A percentile compares a stretch with the other conserved stretches of the same genome.
phyloP scores from a whole-genome alignment of 23 tunicate genomes.

The Diplosoma virens region DNA sequence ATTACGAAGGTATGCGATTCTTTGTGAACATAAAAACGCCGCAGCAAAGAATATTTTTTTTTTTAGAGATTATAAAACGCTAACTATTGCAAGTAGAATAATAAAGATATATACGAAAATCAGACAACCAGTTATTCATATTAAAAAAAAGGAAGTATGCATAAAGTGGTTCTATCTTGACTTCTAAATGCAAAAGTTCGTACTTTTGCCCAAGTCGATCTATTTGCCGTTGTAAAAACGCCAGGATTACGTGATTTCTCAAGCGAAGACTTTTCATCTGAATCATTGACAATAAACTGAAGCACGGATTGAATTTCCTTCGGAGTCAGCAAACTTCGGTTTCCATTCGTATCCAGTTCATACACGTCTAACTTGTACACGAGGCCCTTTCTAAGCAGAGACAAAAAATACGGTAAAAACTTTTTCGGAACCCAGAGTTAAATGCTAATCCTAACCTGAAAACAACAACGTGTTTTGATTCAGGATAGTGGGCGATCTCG shows the following conservation, averaged over 20 bases:
- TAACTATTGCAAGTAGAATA: too few relatives aligned
- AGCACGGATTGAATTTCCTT: constrained; percentile 75
- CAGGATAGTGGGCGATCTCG: constrained; percentile 50
- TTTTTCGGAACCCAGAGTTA: background rate
- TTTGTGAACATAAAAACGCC: too few relatives aligned
- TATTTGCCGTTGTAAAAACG: constrained; percentile 57
- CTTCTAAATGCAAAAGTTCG: background rate
- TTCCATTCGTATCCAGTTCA: constrained; percentile 38
- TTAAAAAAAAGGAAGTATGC: too few relatives aligned
- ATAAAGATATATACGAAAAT: too few relatives aligned
- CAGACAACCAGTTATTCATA: too few relatives aligned
- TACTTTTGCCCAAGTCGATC: constrained; percentile 85
- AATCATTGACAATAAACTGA: constrained; percentile 46
- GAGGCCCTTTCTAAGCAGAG: constrained; percentile 53
- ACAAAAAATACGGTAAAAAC: background rate
- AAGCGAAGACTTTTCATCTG: constrained; percentile 8
- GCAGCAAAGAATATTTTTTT: too few relatives aligned
- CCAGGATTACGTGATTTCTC: constrained; percentile 37
- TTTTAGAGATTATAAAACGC: too few relatives aligned
- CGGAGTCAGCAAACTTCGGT: constrained; percentile 56
- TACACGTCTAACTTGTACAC: constrained; percentile 61
- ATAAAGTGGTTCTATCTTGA: background rate
- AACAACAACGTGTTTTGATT: constrained; percentile 61
- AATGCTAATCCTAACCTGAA: constrained; percentile 46
- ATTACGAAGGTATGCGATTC: too few relatives aligned